These are phyloP conservation scores for Drosophila cracens DNA, from an alignment of 2,888 invertebrate genomes.

Conservation along the genomic window DNA sequence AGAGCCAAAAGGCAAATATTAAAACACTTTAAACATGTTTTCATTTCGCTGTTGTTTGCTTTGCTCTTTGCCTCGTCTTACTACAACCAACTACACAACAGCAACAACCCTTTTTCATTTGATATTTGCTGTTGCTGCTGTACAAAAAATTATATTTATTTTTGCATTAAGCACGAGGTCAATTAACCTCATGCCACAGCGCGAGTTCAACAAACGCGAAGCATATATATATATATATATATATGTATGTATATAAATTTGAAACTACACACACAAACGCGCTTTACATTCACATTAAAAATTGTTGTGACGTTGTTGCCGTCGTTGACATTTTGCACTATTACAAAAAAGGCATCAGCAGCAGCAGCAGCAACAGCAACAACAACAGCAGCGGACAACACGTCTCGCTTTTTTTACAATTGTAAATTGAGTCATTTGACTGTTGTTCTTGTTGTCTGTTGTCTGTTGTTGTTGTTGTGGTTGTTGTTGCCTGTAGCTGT, in stretches of 20 bases:
- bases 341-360: slow-evolving; percentile 63
- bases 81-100: slow-evolving; percentile 60
- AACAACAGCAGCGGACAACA: slow-evolving; percentile 19
- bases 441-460: slow-evolving; percentile 49
- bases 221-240: slow-evolving; percentile 30
- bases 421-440: slow-evolving; percentile 79
- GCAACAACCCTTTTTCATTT: slow-evolving; percentile 58
- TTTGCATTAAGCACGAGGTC: slow-evolving; percentile 84
- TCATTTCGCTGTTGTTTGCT: slow-evolving; percentile 62
- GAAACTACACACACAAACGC: slow-evolving; percentile 31
- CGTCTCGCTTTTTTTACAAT: slow-evolving; percentile 73
- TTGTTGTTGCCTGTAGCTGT: slow-evolving; percentile 32
- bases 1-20: slow-evolving; percentile 47
- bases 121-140: slow-evolving; percentile 36
- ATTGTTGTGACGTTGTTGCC: slow-evolving; percentile 71
- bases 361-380: slow-evolving; percentile 34
- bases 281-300: slow-evolving; percentile 67
- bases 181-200: slow-evolving; percentile 81
- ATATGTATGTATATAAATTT: slow-evolving; percentile 13
- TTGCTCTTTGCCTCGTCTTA: slow-evolving; percentile 63
- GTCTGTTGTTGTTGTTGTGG: slow-evolving; percentile 24
- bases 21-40: slow-evolving; percentile 72
- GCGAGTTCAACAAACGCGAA: slow-evolving; percentile 83
- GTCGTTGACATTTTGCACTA: slow-evolving; percentile 74
- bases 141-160: slow-evolving; percentile 74